These are phyloP conservation scores for Chlorodrepanis virens DNA, from an alignment of 2,113 vertebrate species.

Conservation along the genomic window DNA sequence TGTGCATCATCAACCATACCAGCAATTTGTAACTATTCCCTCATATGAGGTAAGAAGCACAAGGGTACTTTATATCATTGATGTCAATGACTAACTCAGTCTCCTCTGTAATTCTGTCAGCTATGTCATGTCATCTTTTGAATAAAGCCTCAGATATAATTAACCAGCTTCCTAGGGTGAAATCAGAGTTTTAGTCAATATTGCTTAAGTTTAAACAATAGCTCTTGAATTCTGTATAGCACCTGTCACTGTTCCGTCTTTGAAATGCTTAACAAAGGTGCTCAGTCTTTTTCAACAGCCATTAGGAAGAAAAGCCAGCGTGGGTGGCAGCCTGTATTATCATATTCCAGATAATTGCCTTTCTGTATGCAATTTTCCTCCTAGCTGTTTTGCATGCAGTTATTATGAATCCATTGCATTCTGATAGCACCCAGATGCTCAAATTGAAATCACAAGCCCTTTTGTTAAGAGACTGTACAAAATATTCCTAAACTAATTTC, in stretches of 20 bases:
- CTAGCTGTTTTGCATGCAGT: not conserved
- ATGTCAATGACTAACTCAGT: not conserved
- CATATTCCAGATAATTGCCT: not conserved
- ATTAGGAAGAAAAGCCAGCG: not conserved
- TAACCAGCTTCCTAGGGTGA: constrained; percentile 9
- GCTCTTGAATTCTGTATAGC: not conserved
- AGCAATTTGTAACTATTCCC: not conserved
- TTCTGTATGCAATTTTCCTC: not conserved
- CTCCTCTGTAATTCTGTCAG: not conserved
- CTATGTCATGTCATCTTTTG: not conserved
- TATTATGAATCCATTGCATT: not conserved
- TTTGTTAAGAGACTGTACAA: not conserved
- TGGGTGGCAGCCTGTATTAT: constrained; percentile 12
- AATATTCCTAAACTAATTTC: not conserved
- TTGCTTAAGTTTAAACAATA: constrained; percentile 15
- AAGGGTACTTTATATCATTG: not conserved
- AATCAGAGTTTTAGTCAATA: constrained; percentile 34
- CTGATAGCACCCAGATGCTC: constrained; percentile 3
- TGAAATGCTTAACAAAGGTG: not conserved
- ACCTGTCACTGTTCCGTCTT: not conserved
- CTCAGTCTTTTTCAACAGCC: not conserved
- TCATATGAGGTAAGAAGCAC: not conserved
- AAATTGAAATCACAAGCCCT: not conserved
- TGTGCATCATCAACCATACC: not conserved
- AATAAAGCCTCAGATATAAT: not conserved